These are phyloP conservation scores for Onychorhynchus coronatus DNA, from an alignment of 2,113 vertebrate species.

Conservation along the genomic window DNA sequence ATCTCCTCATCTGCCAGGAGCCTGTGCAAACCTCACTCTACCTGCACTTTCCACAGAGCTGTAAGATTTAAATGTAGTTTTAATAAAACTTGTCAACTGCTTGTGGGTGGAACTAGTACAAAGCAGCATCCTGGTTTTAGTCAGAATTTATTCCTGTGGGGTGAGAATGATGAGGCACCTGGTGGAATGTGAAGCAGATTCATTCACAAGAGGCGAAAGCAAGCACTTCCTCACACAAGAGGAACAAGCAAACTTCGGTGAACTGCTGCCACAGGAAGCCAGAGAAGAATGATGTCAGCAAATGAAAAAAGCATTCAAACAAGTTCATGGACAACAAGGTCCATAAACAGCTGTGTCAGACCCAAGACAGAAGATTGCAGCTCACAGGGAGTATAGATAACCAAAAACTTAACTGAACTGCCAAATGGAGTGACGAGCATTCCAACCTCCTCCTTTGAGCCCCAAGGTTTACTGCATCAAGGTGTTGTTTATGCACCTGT, in stretches of 20 bases:
- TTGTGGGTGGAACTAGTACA: not conserved
- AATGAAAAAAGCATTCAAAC: not conserved
- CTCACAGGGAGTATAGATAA: not conserved
- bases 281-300: not conserved
- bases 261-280: not conserved
- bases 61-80: not conserved
- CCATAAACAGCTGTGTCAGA: not conserved
- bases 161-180: not conserved
- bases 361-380: not conserved
- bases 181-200: not conserved
- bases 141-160: not conserved
- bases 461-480: not conserved
- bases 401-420: not conserved
- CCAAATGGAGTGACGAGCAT: not conserved
- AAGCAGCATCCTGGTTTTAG: not conserved
- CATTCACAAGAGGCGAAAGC: not conserved
- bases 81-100: not conserved
- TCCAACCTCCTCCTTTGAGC: not conserved
- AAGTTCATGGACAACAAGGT: not conserved
- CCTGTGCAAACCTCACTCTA: not conserved
- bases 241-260: constrained; percentile 4
- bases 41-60: not conserved
- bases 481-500: not conserved
- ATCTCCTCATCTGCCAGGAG: not conserved
- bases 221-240: not conserved